Conservation (phyloP, 2,113 vertebrate species). For the Geococcyx californianus region DNA sequence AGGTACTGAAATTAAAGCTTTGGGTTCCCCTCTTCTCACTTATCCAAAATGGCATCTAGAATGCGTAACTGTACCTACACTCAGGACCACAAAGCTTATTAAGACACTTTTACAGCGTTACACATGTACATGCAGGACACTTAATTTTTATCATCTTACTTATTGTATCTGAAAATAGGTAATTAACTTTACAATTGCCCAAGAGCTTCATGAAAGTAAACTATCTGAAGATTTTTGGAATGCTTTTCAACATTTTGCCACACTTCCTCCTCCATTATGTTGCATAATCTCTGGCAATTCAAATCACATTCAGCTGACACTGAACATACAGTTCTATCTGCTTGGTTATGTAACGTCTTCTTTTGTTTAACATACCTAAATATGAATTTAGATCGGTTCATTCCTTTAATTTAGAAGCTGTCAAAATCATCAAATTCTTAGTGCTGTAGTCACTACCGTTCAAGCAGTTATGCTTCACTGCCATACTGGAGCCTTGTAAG, state of each 20-base stretch:
- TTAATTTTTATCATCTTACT: too few species aligned
- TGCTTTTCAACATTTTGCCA: background rate
- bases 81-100: background rate
- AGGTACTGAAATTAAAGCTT: background rate
- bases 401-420: conserved; percentile 56
- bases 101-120: background rate
- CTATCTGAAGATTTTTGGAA: background rate
- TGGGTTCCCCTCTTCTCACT: background rate
- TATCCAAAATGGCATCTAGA: background rate
- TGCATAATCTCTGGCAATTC: conserved; percentile 46
- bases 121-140: background rate
- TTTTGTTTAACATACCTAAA: conserved; percentile 67
- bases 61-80: background rate
- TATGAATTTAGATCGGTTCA: conserved; percentile 52
- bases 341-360: conserved; percentile 59
- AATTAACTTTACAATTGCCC: background rate
- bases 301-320: conserved; percentile 59
- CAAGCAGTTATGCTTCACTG: conserved; percentile 19
- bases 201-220: background rate
- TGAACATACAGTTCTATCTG: conserved; percentile 58
- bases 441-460: background rate
- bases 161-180: too few species aligned
- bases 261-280: background rate
- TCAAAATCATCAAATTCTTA: conserved; percentile 30
- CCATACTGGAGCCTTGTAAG: background rate